phyloP scores from a whole-genome alignment of 2,888 invertebrate species.

The Andrena flavipes region DNA sequence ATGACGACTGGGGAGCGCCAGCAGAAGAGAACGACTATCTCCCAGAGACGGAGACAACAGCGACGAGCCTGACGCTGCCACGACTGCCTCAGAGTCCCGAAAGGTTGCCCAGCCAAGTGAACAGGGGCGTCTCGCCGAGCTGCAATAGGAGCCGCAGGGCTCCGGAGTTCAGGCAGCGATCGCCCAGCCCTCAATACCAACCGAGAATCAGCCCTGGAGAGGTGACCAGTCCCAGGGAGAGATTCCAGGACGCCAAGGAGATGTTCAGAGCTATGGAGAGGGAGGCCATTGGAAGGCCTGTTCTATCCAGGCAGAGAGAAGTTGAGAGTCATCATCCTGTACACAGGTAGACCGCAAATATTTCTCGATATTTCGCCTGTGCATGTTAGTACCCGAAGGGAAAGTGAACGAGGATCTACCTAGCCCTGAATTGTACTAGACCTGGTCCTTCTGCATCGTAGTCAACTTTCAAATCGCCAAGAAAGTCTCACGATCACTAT shows the following conservation, averaged over 20 bases:
- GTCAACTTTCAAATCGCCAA: constrained; percentile 23
- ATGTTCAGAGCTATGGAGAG: constrained; percentile 93
- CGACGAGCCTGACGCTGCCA: constrained; percentile 77
- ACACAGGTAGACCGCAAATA: constrained; percentile 72
- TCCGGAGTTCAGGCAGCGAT: constrained; percentile 85
- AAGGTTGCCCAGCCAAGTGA: constrained; percentile 67
- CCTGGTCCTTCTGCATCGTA: background rate
- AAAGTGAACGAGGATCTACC: too few species aligned
- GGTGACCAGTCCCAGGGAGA: constrained; percentile 88
- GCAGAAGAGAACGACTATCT: constrained; percentile 81
- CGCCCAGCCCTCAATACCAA: constrained; percentile 85
- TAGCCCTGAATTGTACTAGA: too few species aligned
- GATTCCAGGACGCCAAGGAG: constrained; percentile 94
- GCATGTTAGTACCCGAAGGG: background rate
- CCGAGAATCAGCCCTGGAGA: constrained; percentile 81
- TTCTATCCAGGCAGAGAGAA: constrained; percentile 73
- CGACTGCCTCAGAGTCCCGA: constrained; percentile 81
- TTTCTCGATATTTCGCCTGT: background rate
- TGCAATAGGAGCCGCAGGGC: constrained; percentile 84
- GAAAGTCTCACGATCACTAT: background rate
- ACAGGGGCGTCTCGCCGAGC: constrained; percentile 77
- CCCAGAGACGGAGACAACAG: constrained; percentile 74
- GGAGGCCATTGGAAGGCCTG: constrained; percentile 84
- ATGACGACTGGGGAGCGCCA: constrained; percentile 89
- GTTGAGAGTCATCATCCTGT: constrained; percentile 75